A percentile compares a stretch with the other conserved stretches of the same genome.
Conservation (phyloP, 2,888 invertebrate species). For the Tachina lurida region DNA sequence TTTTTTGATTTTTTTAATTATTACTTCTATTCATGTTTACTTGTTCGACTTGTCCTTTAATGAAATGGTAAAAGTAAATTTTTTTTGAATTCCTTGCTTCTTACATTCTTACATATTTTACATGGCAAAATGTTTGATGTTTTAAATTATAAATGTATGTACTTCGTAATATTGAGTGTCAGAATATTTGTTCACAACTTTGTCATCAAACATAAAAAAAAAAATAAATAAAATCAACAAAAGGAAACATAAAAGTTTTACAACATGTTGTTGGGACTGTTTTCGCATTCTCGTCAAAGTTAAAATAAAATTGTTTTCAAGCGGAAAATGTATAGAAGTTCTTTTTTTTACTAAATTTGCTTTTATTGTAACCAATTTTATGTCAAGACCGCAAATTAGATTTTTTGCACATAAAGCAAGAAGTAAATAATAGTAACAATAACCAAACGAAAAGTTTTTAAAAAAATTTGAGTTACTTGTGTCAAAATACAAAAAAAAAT, state of each 20-base stretch:
- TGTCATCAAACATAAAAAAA: conserved; percentile 48
- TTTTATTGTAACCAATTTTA: conserved; percentile 34
- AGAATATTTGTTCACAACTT: conserved; percentile 68
- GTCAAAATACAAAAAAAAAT: too few relatives aligned
- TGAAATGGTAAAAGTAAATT: neutral
- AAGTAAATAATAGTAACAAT: neutral
- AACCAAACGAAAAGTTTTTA: too few relatives aligned
- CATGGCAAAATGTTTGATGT: conserved; percentile 51
- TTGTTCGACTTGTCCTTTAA: neutral
- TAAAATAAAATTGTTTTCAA: neutral
- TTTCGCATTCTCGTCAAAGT: conserved; percentile 14
- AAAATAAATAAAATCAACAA: neutral
- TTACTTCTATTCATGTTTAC: neutral
- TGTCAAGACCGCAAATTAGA: conserved; percentile 31
- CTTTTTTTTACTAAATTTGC: too few relatives aligned
- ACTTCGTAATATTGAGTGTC: conserved; percentile 64
- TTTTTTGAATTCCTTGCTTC: neutral
- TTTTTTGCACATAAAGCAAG: conserved; percentile 11
- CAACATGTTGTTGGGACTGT: conserved; percentile 46
- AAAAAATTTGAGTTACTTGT: too few relatives aligned
- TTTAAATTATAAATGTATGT: conserved; percentile 60
- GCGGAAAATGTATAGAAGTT: conserved; percentile 26
- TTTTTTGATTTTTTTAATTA: too few relatives aligned
- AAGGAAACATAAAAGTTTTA: conserved; percentile 46
- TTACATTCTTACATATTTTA: neutral